Evolutionary conservation across 1,140 invertebrate species (phyloP).

Genomic region (Penaeus chinensis): DNA sequence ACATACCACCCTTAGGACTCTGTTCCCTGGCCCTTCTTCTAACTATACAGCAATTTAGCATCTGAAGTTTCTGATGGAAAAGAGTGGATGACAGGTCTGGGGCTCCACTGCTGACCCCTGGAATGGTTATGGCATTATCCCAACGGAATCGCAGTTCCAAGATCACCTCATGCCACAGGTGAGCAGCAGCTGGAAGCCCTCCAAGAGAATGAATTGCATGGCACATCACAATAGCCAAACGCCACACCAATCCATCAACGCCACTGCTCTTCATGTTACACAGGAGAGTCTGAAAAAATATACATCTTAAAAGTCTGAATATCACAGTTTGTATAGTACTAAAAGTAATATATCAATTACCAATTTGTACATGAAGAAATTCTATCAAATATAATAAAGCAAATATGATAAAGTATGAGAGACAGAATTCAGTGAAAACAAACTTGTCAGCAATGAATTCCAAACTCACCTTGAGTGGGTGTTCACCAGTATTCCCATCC

Average conservation of each 20-base stretch:
- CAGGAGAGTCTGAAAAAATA: conserved; percentile 41
- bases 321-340: no score
- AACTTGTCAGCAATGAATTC: not conserved
- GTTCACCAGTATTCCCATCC: conserved; percentile 44
- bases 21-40: conserved; percentile 73
- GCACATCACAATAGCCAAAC: conserved; percentile 83
- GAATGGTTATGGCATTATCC: conserved; percentile 83
- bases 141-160: conserved; percentile 90
- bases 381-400: no score
- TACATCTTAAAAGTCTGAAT: no score
- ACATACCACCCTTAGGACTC: conserved; percentile 54
- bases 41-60: conserved; percentile 96
- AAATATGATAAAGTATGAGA: conserved; percentile 5
- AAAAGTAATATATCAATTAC: no score
- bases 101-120: conserved; percentile 76
- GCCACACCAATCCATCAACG: conserved; percentile 83
- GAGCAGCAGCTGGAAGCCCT: conserved; percentile 82
- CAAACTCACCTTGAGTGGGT: conserved; percentile 60
- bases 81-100: conserved; percentile 89
- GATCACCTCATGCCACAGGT: conserved; percentile 92
- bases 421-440: not conserved
- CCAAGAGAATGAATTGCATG: conserved; percentile 83
- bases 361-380: no score
- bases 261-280: conserved; percentile 78
- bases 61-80: conserved; percentile 95